Conservation (phyloP, 1,140 invertebrate species). For the Octopus sinensis region DNA sequence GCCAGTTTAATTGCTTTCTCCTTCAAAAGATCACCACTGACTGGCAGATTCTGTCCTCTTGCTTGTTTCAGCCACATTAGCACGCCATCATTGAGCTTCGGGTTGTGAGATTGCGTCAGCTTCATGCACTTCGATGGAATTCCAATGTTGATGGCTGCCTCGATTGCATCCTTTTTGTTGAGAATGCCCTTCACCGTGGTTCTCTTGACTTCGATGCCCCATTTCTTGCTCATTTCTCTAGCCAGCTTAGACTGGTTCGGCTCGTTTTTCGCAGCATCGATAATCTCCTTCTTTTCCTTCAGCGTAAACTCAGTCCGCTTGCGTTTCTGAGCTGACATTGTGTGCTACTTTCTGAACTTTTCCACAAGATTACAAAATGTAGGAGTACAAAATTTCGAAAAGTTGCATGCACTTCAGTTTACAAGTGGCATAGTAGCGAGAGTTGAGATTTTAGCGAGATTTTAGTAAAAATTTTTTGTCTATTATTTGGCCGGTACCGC, state of each 20-base stretch:
- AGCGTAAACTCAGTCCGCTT: not conserved
- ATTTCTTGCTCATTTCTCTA: not conserved
- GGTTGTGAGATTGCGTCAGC: not conserved
- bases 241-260: too few relatives aligned
- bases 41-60: not conserved
- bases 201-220: not conserved
- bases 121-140: not conserved
- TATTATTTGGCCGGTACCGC: too few relatives aligned
- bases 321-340: too few relatives aligned
- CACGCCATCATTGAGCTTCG: not conserved
- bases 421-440: too few relatives aligned
- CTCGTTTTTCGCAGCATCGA: not conserved
- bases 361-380: too few relatives aligned
- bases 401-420: too few relatives aligned
- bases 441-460: too few relatives aligned
- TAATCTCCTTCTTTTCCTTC: not conserved
- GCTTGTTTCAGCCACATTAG: too few relatives aligned
- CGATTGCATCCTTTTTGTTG: not conserved
- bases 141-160: not conserved
- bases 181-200: not conserved
- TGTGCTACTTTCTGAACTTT: too few relatives aligned
- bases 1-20: not conserved
- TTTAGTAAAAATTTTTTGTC: too few relatives aligned
- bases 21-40: not conserved
- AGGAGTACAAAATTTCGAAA: too few relatives aligned